Base-by-base conservation (phyloP, 2,888 invertebrate genomes). In the Sarcophaga caerulescens region DNA sequence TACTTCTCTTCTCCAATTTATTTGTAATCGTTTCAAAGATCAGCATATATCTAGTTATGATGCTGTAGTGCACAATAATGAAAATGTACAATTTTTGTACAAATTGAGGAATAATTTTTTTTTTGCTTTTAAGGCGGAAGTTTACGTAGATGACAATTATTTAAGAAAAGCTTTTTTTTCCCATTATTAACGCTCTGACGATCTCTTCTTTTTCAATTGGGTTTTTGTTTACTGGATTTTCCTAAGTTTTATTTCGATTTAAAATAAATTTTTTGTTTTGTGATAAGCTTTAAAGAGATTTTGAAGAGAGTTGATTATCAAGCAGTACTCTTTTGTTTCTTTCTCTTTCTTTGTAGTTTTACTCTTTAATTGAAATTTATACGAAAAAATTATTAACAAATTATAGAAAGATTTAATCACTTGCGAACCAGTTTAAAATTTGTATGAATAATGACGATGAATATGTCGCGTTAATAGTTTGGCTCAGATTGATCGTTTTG, bases 41-140 rank as follows among this genome's bases (percentile, higher is more conserved):
- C 35, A 35, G 35, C 35, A 35, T 35, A 35, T 35, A 35, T 35
- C 6, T 35, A 35, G 6, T 35, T 1, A 35, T 35, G 35, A 6
- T 6, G 6, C 6, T 35, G 35, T 35, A 35, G 6, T 6, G 35
- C 6, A 35, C 35, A 14, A 47, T 47, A 47, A 47, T 47, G 47
- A 47, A 47, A 47, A 47, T 47, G 14, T 35, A 47, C 3, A 47
- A 47, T 47, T 11, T 14, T 47, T 47, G 47, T 14, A 47, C 47
- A 47, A 47, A 47, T 47, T 35, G 35, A 35, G 35, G 35, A 35
- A 35, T 35, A 35, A 35, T 35, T 35, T 63, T 35, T 3, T 62
- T 14, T 65, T 35, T 35, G 60, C 4, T 57, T 66, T 76, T 14
- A 45, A 85, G 76, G 77, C 85, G 85, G 85, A 84, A 84, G 81